Conservation (phyloP, 2,888 invertebrate species). For the Galeruca laticollis region DNA sequence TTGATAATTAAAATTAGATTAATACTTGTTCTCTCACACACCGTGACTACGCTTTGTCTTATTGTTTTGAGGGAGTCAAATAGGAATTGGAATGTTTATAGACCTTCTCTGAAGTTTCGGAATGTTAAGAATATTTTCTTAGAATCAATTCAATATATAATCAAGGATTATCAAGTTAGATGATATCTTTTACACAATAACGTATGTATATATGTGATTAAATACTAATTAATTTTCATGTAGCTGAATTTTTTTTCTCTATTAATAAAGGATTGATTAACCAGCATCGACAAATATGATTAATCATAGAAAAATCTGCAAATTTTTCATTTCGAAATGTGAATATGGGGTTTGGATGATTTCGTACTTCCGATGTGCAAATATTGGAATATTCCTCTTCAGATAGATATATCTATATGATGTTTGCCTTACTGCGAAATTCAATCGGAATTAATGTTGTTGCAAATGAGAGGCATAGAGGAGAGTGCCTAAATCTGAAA, state of each 20-base stretch:
- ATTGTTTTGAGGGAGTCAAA: not conserved
- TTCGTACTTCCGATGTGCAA: not conserved
- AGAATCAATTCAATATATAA: not conserved
- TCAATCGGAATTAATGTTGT: slow-evolving; percentile 3
- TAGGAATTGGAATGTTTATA: not conserved
- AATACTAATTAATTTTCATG: too few relatives aligned
- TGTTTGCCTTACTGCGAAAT: slow-evolving; percentile 1
- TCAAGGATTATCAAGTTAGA: not conserved
- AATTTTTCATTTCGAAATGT: too few relatives aligned
- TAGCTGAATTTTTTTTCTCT: too few relatives aligned
- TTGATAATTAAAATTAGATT: not conserved
- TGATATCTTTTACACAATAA: too few relatives aligned
- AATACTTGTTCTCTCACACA: not conserved
- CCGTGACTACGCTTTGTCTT: not conserved
- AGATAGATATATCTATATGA: not conserved
- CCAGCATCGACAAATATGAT: too few relatives aligned
- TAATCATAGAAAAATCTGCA: too few relatives aligned
- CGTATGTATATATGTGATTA: too few relatives aligned
- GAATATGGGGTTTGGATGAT: not conserved
- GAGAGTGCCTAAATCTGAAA: slow-evolving; percentile 7
- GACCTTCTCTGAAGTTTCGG: not conserved
- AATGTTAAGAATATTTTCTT: not conserved
- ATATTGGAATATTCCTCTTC: not conserved
- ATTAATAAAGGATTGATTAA: too few relatives aligned
- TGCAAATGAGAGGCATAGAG: not conserved